Conservation (phyloP, 2,888 invertebrate species). For the Lasioglossum zephyrum region DNA sequence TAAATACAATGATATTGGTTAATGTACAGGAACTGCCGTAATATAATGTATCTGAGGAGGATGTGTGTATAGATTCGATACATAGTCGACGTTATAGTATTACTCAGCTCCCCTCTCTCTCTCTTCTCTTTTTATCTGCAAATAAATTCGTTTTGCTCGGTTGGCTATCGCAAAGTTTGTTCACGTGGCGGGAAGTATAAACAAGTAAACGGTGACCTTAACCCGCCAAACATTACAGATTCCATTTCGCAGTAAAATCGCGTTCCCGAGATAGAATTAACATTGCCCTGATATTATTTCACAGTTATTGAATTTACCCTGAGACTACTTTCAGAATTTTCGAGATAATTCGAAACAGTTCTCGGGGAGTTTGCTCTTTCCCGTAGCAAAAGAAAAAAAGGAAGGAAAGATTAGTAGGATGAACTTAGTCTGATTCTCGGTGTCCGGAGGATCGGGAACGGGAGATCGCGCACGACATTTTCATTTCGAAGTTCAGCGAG, state of each 20-base stretch:
- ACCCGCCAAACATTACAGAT: neutral
- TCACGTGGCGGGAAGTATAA: neutral
- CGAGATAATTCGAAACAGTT: neutral
- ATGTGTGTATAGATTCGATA: neutral
- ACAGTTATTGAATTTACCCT: neutral
- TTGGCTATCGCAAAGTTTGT: neutral
- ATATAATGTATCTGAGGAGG: neutral
- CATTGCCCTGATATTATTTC: neutral
- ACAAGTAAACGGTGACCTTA: neutral
- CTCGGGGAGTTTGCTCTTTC: neutral
- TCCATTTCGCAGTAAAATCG: neutral
- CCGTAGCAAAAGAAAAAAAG: neutral
- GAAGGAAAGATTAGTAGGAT: neutral
- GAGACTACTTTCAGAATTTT: neutral
- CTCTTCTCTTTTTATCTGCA: neutral
- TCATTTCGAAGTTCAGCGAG: constrained; percentile 26
- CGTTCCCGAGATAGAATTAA: neutral
- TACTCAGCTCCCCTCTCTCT: neutral
- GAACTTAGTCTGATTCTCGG: neutral
- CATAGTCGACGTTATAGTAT: neutral
- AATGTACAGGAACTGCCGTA: constrained; percentile 17
- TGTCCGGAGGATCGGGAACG: neutral
- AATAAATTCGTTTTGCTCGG: neutral
- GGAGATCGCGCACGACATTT: constrained; percentile 5
- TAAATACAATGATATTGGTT: constrained; percentile 27